These are phyloP conservation scores for Ctenopoma multispine DNA, from an alignment of 2,797 vertebrate genomes.

Conservation along the genomic window DNA sequence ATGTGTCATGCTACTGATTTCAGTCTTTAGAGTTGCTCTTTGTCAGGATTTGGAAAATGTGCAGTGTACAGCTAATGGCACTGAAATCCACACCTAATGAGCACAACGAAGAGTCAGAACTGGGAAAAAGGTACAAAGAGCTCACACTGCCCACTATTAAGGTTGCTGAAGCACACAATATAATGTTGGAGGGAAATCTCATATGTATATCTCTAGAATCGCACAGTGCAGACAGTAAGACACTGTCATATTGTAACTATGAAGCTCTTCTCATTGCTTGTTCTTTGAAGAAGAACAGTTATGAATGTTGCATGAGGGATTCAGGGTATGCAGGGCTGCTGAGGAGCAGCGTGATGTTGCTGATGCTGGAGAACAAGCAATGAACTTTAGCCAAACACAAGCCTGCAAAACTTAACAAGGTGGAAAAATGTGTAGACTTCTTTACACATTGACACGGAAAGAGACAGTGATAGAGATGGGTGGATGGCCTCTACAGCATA, in stretches of 20 bases:
- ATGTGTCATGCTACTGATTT: conserved; percentile 32
- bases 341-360: conserved; percentile 5
- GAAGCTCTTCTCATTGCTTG: conserved; percentile 20
- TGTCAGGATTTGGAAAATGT: conserved; percentile 10
- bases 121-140: background rate
- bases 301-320: conserved; percentile 59
- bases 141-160: background rate
- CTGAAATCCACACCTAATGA: conserved; percentile 16
- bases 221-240: background rate
- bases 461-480: background rate
- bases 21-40: conserved; percentile 18
- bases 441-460: background rate
- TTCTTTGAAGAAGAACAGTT: conserved; percentile 37
- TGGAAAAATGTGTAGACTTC: background rate
- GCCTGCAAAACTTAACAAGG: background rate
- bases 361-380: conserved; percentile 33
- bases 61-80: background rate
- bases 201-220: background rate
- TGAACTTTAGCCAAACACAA: conserved; percentile 19
- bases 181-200: background rate
- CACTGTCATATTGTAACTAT: background rate
- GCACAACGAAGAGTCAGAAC: background rate
- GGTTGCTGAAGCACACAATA: background rate
- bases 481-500: background rate
- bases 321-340: background rate